Base-by-base conservation (phyloP, 2,113 vertebrate genomes). In the Vidua chalybeata region DNA sequence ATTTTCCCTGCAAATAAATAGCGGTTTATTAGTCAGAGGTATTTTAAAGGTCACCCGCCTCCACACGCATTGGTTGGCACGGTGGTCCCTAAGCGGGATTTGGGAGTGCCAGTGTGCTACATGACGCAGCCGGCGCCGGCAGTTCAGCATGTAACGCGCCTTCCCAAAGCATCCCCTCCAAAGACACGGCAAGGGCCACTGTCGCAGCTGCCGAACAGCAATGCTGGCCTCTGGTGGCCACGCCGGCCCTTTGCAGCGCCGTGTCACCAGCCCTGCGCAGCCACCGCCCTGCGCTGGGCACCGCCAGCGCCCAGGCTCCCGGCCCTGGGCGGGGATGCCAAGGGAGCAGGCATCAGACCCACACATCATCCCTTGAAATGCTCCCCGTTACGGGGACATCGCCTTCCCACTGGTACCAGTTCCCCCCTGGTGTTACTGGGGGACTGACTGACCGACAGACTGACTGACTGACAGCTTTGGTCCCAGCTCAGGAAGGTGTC, bases 161-260 rank as follows among this genome's bases (percentile, higher is more conserved):
- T 46, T 83, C n/a, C 63, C 41, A 27, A 13, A 56, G 41, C 58
- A 37, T 52, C 28, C n/a, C 30, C 15, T 30, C 15, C 15, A 7
- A 10, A 9, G 21, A 11, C 17, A 2, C 3, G 30, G 30, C 24
- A n/a, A 39, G 1, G 18, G 56, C 30, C 21, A 0, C 55, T 30
- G 59, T 4, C 3, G 2, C 31, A 4, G 63, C 8, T 72, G 27
- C 54, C 67, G 49, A 80, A 35, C 73, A 79, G 15, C 96, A 94
- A 90, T 58, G 76, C 93, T 97, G 97, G 85, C 97, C 95, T 95
- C 97, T 96, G 54, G 87, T 69, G 97, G 94, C 61, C 67, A 18
- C 4, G 5, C 7, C 0, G 11, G 21, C 49, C 23, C 9, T 1
- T 52, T 49, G 79, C 93, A 91, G 46, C n/a, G 9, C 31, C 7